phyloP scores from a whole-genome alignment of 2,888 invertebrate genomes.

The Elmis aenea region DNA sequence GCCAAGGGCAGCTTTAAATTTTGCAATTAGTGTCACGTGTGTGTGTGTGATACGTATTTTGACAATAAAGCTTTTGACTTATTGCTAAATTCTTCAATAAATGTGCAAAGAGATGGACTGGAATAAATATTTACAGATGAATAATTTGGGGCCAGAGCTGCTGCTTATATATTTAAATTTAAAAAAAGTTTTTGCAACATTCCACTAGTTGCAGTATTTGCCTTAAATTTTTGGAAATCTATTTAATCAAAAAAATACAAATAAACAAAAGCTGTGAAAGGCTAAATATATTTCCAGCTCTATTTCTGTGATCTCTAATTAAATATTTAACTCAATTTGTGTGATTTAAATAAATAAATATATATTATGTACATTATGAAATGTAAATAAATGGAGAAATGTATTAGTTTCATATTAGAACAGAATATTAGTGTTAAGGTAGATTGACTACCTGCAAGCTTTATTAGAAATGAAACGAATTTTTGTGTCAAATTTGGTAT shows the following conservation, averaged over 20 bases:
- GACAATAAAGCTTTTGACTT: slow-evolving; percentile 15
- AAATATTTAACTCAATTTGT: slow-evolving; percentile 38
- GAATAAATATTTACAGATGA: slow-evolving; percentile 25
- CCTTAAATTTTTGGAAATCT: slow-evolving; percentile 12
- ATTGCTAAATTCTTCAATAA: slow-evolving; percentile 20
- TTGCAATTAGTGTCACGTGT: slow-evolving; percentile 6
- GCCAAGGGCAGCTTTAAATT: slow-evolving; percentile 14
- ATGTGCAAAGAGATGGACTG: slow-evolving; percentile 39
- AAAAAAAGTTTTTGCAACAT: slow-evolving; percentile 22
- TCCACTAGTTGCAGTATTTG: slow-evolving; percentile 23
- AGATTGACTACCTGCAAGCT: slow-evolving; percentile 20
- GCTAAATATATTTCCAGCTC: slow-evolving; percentile 38
- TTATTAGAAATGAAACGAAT: slow-evolving; percentile 25
- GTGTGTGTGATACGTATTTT: slow-evolving; percentile 9
- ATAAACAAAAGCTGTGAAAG: slow-evolving; percentile 11
- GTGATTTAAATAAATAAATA: slow-evolving; percentile 35
- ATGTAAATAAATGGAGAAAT: slow-evolving; percentile 18
- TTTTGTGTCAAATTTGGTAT: slow-evolving; percentile 27
- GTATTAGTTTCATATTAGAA: slow-evolving; percentile 20
- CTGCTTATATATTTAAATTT: slow-evolving; percentile 26
- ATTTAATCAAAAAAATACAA: slow-evolving; percentile 10
- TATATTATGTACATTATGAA: slow-evolving; percentile 11
- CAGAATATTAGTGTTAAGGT: slow-evolving; percentile 14
- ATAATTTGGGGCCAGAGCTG: slow-evolving; percentile 23
- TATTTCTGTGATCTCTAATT: slow-evolving; percentile 47